Evolutionary conservation across 2,888 invertebrate genomes (phyloP), one percentile per base, ranked within the genome.

Genomic region (Tetranychus truncatus): DNA sequence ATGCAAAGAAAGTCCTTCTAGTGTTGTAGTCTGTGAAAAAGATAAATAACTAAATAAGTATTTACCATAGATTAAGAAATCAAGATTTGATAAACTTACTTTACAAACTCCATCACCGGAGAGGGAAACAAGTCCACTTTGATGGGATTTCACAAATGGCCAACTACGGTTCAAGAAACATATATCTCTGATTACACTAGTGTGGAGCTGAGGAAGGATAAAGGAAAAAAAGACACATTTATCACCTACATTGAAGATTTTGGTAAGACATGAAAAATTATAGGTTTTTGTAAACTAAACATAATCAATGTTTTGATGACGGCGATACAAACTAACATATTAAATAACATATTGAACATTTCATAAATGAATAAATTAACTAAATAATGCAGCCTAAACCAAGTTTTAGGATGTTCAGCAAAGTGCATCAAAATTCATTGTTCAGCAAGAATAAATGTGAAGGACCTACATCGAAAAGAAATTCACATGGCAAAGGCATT

Each of bases 401-500:
- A 34, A 34, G 3, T 34, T 34, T 34, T 3, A 34, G 34, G 34
- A 34, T 34, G 34, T n/a, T n/a, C n/a, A n/a, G n/a, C n/a, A n/a
- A n/a, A n/a, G n/a, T n/a, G n/a, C n/a, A n/a, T n/a, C n/a, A n/a
- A n/a, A n/a, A n/a, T n/a, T n/a, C 18, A 66, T 66, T 66, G 66
- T n/a, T n/a, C 18, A 66, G 66, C 66, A 20, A 34, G 34, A 4
- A 34, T 34, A 34, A 34, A 34, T 34, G 34, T 34, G 34, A 20
- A 44, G 72, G 21, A 80, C 83, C 80, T 78, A 84, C 84, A 80
- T 85, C 84, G 80, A 84, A 84, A 55, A 84, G 81, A 80, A 84
- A 84, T 80, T 85, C 84, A 74, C 84, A 79, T 20, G 84, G 84
- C 75, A 84, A 80, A 67, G 84, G 84, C 84, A 84, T 84, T 76